phyloP scores from a whole-genome alignment of 2,888 invertebrate genomes.

The Agrilus biguttatus region DNA sequence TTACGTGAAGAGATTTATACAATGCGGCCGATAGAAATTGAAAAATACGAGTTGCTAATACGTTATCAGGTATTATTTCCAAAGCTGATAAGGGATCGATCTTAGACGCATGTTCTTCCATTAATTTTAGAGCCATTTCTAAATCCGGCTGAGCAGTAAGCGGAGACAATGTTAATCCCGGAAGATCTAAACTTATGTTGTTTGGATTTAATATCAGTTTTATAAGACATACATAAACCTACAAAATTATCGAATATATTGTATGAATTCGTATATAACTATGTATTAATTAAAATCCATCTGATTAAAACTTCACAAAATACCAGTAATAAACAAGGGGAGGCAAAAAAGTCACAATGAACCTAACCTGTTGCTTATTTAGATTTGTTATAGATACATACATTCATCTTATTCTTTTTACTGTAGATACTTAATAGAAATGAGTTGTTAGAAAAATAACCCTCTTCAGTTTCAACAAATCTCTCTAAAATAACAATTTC shows the following conservation, averaged over 20 bases:
- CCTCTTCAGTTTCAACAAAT: no score
- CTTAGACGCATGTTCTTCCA: slow-evolving; percentile 72
- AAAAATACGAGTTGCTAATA: slow-evolving; percentile 61
- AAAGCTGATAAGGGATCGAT: slow-evolving; percentile 73
- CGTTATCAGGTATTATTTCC: slow-evolving; percentile 64
- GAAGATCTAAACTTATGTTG: slow-evolving; percentile 19
- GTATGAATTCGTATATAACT: background rate
- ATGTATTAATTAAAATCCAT: no score
- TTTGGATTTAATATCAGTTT: slow-evolving; percentile 27
- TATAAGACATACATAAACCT: slow-evolving; percentile 28
- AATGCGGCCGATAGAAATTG: slow-evolving; percentile 37
- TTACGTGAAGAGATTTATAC: slow-evolving; percentile 56
- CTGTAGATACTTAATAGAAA: no score
- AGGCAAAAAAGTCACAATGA: no score
- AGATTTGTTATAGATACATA: no score
- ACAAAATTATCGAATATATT: slow-evolving; percentile 7
- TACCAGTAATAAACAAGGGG: no score
- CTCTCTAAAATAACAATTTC: no score
- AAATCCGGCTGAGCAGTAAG: slow-evolving; percentile 58
- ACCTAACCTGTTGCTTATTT: no score
- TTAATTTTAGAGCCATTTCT: slow-evolving; percentile 61
- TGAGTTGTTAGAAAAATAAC: no score
- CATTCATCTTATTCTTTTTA: no score
- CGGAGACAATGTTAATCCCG: slow-evolving; percentile 34
- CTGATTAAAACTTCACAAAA: no score